Evolutionary conservation across 2,888 invertebrate genomes (phyloP), one percentile per base, ranked within the genome.

Genomic region (Rhagonycha fulva): DNA sequence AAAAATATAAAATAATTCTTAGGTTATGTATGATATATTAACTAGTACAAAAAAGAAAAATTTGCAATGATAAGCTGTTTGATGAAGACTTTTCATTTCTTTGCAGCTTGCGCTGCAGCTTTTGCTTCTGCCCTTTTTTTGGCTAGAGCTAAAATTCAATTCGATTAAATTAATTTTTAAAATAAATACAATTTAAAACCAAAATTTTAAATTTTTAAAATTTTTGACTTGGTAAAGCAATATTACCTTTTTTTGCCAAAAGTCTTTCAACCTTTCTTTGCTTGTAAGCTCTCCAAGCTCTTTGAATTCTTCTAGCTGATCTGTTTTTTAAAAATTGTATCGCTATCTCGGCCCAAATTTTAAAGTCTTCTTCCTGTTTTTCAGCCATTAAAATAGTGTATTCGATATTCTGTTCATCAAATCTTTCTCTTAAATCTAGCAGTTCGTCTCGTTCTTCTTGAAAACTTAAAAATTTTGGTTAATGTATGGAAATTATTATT

Each of bases 321-420:
- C 84, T 79, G 66, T 82, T 81, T 5, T 74, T 77, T 24, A 84
- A 80, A 66, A 86, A 85, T 14, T 78, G 79, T 14, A 80, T 79
- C 11, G 86, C 89, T 86, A 90, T 91, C 79, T 88, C 88, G 30
- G 88, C 86, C 87, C 89, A 89, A 82, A 91, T 89, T 83, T 90
- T 89, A 70, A 87, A 86, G 77, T 91, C 89, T 81, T 92, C 91
- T 19, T 83, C 87, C 73, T 90, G 89, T 79, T 91, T 89, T 81
- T 92, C 91, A n/a, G 83, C 88, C 91, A 91, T 91, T 62, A 91
- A 84, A 1, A 89, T 89, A 9, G 88, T 83, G 82, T 91, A 92
- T 70, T 90, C 88, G 66, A 85, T 84, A 81, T 91, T 89, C 85
- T 92, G 92, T 71, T 89, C 89, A 7, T 88, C 89, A 80, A 91